Percentiles rank a stretch among this genome's conserved stretches.
Evolutionary conservation across 2,888 invertebrate species (phyloP).

Genomic region (Leptarthrus brevirostris): DNA sequence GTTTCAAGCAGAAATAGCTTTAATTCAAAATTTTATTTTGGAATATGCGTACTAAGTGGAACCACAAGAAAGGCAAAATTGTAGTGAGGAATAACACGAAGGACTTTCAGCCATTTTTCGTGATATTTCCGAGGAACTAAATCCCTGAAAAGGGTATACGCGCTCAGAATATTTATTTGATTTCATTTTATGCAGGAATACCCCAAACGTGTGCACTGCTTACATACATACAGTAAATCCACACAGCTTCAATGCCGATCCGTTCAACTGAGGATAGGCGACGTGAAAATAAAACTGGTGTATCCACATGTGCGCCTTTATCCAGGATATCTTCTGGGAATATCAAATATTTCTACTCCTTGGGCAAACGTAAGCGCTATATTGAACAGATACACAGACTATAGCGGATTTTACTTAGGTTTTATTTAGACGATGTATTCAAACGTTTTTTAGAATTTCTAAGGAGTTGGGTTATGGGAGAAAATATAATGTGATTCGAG

Average conservation of each 20-base stretch:
- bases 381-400: constrained; percentile 3
- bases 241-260: neutral
- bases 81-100: constrained; percentile 22
- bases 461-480: neutral
- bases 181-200: constrained; percentile 31
- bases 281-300: constrained; percentile 11
- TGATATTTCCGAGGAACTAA: constrained; percentile 30
- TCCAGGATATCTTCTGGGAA: constrained; percentile 14
- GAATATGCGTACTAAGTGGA: constrained; percentile 22
- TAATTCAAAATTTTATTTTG: constrained; percentile 34
- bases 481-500: neutral
- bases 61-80: neutral
- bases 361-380: neutral
- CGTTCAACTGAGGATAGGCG: constrained; percentile 1
- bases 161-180: constrained; percentile 49
- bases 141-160: constrained; percentile 50
- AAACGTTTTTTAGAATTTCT: neutral
- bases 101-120: constrained; percentile 28
- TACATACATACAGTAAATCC: too few species aligned
- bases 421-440: constrained; percentile 1
- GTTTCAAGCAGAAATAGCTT: neutral
- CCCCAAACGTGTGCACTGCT: neutral
- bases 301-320: constrained; percentile 2
- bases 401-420: neutral
- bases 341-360: constrained; percentile 25